These are phyloP conservation scores for Erebia epiphron DNA, from an alignment of 2,888 invertebrate species.

Conservation along the genomic window DNA sequence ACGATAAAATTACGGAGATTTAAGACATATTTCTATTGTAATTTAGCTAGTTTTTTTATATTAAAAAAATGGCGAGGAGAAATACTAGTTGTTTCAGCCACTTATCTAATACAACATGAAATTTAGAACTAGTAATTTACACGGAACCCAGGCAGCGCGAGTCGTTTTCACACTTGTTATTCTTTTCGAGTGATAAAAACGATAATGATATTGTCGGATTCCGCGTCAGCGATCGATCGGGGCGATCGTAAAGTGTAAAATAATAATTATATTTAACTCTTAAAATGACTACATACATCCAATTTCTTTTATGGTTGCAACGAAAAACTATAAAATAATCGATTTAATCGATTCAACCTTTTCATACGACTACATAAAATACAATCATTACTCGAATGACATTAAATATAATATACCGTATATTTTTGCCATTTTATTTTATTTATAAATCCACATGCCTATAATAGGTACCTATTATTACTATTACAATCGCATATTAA, in stretches of 20 bases:
- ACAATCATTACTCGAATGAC: slow-evolving; percentile 15
- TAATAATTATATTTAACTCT: slow-evolving; percentile 23
- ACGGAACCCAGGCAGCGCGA: background rate
- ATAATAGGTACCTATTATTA: background rate
- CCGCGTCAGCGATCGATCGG: slow-evolving; percentile 20
- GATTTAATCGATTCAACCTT: slow-evolving; percentile 21
- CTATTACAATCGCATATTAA: background rate
- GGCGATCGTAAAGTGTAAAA: slow-evolving; percentile 19
- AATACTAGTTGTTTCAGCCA: too few species aligned
- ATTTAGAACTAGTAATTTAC: background rate
- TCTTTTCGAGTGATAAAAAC: slow-evolving; percentile 17
- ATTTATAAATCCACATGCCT: background rate
- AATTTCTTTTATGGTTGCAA: slow-evolving; percentile 25
- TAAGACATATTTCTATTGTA: too few species aligned
- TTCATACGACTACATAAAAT: slow-evolving; percentile 16
- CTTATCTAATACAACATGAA: too few species aligned
- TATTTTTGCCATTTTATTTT: slow-evolving; percentile 3
- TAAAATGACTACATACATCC: slow-evolving; percentile 17
- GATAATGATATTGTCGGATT: slow-evolving; percentile 19
- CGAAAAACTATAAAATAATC: slow-evolving; percentile 24
- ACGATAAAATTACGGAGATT: too few species aligned
- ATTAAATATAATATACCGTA: background rate
- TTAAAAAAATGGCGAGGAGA: too few species aligned
- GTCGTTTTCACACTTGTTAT: background rate
- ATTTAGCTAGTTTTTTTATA: too few species aligned